Base-by-base conservation (phyloP, 2,888 invertebrate genomes). In the Artemia sp. region DNA sequence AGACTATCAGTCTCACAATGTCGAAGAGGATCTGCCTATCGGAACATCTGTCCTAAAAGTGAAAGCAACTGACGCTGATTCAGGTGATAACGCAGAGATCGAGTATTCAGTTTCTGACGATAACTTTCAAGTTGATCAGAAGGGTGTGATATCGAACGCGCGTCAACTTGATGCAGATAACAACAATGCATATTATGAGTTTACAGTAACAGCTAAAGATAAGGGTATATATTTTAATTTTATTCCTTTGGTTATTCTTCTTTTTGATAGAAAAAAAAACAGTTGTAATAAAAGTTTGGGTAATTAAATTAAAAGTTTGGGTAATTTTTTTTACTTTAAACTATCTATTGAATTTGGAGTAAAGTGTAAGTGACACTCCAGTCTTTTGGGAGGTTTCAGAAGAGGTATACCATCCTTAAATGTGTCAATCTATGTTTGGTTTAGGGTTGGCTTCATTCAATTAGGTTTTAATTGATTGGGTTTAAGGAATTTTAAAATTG, bases 161-260 rank as follows among this genome's bases (percentile, higher is more conserved):
- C 90, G 90, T 76, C 90, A 92, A 77, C 81, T 95, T 70, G 95
- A 95, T 76, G 95, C 95, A 8, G 95, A 95, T 77, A 93, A 94
- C 77, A 93, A 94, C 77, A 93, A 93, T 78, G 93, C 93, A 66
- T 94, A 94, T 79, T 94, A 94, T 77, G 93, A 96, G 78, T 93
- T 96, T 76, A 85, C 85, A 51, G 93, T 96, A 38, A 92, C 92
- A 4, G 95, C 95, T 10, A 91, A 89, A 78, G 96, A 96, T 77
- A 92, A 91, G 79, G 96, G 82, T 82, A 75, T 71, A 70, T 38
- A 53, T 38, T 38, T 38, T 38, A 2, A 38, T 38, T 38, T 38
- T 38, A 6, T 38, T 38, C 6, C 38, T 38, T 38, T 38, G 38
- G 38, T 38, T 38, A 38, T 38, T 38, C 38, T 38, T 38, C 38